Conservation (phyloP, 2,113 vertebrate species). For the Pipra filicauda region DNA sequence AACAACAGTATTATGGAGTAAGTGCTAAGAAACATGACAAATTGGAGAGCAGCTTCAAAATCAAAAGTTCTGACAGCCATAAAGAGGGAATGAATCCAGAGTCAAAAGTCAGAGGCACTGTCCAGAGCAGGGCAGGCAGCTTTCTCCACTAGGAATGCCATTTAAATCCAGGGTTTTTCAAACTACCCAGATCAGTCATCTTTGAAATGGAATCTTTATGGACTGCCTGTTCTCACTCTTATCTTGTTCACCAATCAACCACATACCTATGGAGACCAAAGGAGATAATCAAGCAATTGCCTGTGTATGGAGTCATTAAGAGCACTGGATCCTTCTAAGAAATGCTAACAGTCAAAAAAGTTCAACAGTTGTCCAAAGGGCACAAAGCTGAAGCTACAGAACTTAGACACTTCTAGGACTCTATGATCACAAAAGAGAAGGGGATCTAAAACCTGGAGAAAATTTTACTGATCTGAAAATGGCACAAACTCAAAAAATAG, state of each 20-base stretch:
- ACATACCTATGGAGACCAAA: not conserved
- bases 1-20: not conserved
- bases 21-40: not conserved
- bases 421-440: not conserved
- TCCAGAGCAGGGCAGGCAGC: accelerated
- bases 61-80: not conserved
- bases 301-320: not conserved
- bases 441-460: not conserved
- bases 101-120: not conserved
- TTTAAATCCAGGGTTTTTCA: not conserved
- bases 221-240: not conserved
- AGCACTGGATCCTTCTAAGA: not conserved
- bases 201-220: not conserved
- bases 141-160: not conserved
- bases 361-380: not conserved
- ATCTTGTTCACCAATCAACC: not conserved
- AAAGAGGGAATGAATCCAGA: not conserved
- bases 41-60: not conserved
- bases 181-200: not conserved
- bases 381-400: not conserved
- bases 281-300: not conserved
- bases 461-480: not conserved
- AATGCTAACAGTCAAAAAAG: not conserved
- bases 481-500: not conserved
- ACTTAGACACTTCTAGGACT: not conserved